Conservation (phyloP, 2,888 invertebrate species). For the Drosophila testacea region DNA sequence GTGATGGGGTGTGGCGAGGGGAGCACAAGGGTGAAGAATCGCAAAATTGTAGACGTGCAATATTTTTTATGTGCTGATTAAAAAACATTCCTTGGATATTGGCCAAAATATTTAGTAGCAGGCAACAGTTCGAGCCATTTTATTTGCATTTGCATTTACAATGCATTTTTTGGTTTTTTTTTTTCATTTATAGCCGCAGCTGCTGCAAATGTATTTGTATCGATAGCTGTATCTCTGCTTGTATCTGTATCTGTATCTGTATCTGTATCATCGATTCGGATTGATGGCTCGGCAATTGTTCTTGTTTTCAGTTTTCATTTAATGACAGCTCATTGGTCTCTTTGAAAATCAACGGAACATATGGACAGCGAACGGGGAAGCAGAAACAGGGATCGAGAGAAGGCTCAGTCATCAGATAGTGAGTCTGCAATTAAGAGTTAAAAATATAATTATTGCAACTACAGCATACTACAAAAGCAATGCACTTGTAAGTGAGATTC, state of each 20-base stretch:
- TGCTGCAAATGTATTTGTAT: conserved; percentile 44
- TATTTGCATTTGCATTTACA: conserved; percentile 77
- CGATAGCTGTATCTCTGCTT: conserved; percentile 36
- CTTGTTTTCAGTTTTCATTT: conserved; percentile 73
- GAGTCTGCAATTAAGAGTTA: conserved; percentile 83
- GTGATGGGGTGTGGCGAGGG: neutral
- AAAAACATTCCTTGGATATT: conserved; percentile 84
- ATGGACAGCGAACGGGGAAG: conserved; percentile 8
- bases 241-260: conserved; percentile 29
- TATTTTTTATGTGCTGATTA: conserved; percentile 83
- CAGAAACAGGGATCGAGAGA: conserved; percentile 4
- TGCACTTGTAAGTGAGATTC: conserved; percentile 39
- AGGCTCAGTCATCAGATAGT: conserved; percentile 30
- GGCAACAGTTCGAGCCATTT: conserved; percentile 58
- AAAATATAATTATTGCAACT: conserved; percentile 83
- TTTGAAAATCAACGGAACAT: conserved; percentile 61
- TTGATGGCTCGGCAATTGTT: conserved; percentile 80
- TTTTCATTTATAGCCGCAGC: conserved; percentile 56
- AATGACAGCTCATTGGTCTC: conserved; percentile 83
- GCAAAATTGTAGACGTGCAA: conserved; percentile 79
- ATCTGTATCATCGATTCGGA: conserved; percentile 76
- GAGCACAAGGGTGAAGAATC: conserved; percentile 43
- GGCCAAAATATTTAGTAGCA: conserved; percentile 82
- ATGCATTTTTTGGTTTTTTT: conserved; percentile 71
- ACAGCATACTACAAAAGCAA: conserved; percentile 35